phyloP scores from a whole-genome alignment of 2,113 vertebrate species.

The Hyla sarda region DNA sequence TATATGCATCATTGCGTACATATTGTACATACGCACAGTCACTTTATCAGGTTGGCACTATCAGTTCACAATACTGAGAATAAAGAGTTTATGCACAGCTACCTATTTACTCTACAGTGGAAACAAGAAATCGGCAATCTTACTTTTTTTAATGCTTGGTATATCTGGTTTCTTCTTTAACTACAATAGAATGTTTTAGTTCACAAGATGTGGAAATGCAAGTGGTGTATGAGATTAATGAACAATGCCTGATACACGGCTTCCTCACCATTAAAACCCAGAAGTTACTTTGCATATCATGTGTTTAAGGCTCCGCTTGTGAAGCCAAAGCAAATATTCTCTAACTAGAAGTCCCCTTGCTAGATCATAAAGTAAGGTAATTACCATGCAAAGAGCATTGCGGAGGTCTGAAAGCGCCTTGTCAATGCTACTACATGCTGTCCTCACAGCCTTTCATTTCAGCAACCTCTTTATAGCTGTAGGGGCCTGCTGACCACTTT shows the following conservation, averaged over 20 bases:
- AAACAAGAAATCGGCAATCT: neutral
- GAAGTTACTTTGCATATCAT: conserved; percentile 46
- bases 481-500: conserved; percentile 19
- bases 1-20: no score
- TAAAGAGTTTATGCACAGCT: neutral
- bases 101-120: neutral
- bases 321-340: conserved; percentile 48
- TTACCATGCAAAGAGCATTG: conserved; percentile 33
- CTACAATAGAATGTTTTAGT: conserved; percentile 10
- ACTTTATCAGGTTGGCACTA: no score
- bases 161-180: no score
- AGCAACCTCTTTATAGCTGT: conserved; percentile 19
- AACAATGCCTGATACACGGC: conserved; percentile 17
- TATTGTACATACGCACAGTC: neutral
- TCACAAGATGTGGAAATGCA: neutral
- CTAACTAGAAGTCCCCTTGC: conserved; percentile 25
- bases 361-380: conserved; percentile 48
- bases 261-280: neutral
- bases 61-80: no score
- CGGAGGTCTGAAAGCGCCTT: conserved; percentile 23
- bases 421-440: conserved; percentile 30
- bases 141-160: neutral
- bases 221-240: conserved; percentile 14
- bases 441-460: conserved; percentile 26
- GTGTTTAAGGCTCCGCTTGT: conserved; percentile 18